Evolutionary conservation across 2,113 vertebrate species (phyloP), one percentile per base, ranked within the genome.

Genomic region (Sylvilagus bachmani): DNA sequence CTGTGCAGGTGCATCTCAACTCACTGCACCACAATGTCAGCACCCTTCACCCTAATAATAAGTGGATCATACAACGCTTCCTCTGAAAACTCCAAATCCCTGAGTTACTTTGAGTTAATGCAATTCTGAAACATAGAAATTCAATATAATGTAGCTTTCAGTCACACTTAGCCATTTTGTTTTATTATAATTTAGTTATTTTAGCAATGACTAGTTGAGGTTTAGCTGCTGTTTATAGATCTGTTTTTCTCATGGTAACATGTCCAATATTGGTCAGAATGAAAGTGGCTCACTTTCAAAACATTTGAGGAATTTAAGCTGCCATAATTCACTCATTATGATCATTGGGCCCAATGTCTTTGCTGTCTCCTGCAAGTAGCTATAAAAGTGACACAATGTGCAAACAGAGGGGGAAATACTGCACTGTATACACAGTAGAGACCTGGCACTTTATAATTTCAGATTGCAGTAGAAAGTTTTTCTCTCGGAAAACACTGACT

Each of bases 101-200:
- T 91, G 75, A 86, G 66, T 86, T 91, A 62, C 49, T 64, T 33
- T 74, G 55, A 25, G 66, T 89, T 38, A 81, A 80, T 89, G 51
- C 62, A 93, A 87, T 88, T 75, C 73, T 82, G 62, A 91, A 88
- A 74, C 22, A 55, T 1, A 64, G n/a, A 95, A 14, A 64, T 55
- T 77, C 8, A 55, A 61, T 82, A 69, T 92, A 83, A 49, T 62
- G 61, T 73, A 89, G 21, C 51, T 67, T 96, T 86, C 25, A 64
- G 36, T 77, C 95, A 84, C 70, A 94, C 77, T 93, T 96, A 70
- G n/a, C 31, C n/a, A 75, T 95, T 96, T 95, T 92, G 64, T 93
- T 55, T 79, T 73, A 38, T 95, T 87, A 61, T 81, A 84, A 86
- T 93, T 95, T 88, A 95, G 75, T 27, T 94, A 61, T 91, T 51